phyloP scores from a whole-genome alignment of 2,113 vertebrate species.

The Pantherophis guttatus region DNA sequence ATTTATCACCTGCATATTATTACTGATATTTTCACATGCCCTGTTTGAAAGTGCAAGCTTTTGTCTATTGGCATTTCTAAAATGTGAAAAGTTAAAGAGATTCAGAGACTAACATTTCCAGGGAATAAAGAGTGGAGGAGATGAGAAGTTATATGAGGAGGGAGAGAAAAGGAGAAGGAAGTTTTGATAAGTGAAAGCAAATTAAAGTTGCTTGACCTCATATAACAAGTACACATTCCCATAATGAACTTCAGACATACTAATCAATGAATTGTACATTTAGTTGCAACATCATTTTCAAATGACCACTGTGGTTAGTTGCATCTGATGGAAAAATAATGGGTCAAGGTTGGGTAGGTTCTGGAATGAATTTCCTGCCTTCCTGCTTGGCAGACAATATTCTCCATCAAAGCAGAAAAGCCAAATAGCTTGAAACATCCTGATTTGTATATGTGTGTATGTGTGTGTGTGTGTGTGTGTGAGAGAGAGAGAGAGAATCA shows the following conservation, averaged over 20 bases:
- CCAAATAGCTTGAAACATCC: background rate
- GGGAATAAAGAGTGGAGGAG: background rate
- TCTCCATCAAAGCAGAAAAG: slow-evolving; percentile 12
- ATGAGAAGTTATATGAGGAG: background rate
- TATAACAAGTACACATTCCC: slow-evolving; percentile 38
- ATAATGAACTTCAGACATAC: slow-evolving; percentile 39
- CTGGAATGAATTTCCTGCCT: slow-evolving; percentile 14
- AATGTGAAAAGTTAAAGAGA: slow-evolving; percentile 54
- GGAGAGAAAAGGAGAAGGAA: background rate
- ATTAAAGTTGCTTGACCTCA: slow-evolving; percentile 10
- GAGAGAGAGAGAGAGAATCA: background rate
- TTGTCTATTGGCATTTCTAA: slow-evolving; percentile 68
- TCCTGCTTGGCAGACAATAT: slow-evolving; percentile 7
- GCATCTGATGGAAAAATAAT: slow-evolving; percentile 19
- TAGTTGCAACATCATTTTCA: slow-evolving; percentile 34
- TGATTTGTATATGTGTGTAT: background rate
- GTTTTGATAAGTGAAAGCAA: slow-evolving; percentile 36
- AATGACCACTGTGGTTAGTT: slow-evolving; percentile 16
- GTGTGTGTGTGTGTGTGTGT: background rate
- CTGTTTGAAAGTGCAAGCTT: slow-evolving; percentile 53
- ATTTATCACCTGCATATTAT: slow-evolving; percentile 58
- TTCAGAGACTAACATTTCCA: slow-evolving; percentile 41
- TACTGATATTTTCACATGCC: slow-evolving; percentile 57
- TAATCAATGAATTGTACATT: slow-evolving; percentile 33
- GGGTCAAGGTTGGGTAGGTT: background rate